A percentile compares a stretch with the other conserved stretches of the same genome.
Conservation (phyloP, 2,113 vertebrate genomes). For the Hyperoodon ampullatus region DNA sequence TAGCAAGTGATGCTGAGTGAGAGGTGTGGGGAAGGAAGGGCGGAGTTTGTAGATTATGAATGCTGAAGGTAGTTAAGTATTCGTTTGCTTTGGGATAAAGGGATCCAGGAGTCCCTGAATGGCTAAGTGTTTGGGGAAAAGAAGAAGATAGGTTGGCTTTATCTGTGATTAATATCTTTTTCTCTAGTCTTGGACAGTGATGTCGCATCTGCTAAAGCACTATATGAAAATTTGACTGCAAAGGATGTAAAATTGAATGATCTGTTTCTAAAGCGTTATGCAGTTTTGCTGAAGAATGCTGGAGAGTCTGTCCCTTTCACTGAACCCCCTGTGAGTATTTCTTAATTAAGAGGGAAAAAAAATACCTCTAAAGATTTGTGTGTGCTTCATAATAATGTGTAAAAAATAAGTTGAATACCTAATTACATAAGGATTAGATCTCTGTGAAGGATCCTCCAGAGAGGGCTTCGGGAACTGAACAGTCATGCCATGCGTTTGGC, state of each 20-base stretch:
- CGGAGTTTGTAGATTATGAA: not conserved
- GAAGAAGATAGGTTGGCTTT: not conserved
- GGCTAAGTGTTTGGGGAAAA: not conserved
- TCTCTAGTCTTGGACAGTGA: slow-evolving; percentile 88
- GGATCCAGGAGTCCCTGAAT: not conserved
- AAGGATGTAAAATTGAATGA: slow-evolving; percentile 86
- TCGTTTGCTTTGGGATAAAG: not conserved
- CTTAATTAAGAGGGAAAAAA: slow-evolving; percentile 70
- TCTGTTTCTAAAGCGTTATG: slow-evolving; percentile 92
- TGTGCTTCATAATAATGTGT: slow-evolving; percentile 25
- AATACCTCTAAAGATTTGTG: slow-evolving; percentile 60
- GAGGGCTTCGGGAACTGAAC: slow-evolving; percentile 56
- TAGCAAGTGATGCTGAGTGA: not conserved
- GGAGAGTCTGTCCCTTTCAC: slow-evolving; percentile 91
- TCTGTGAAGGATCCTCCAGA: slow-evolving; percentile 68
- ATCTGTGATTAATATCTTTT: not conserved
- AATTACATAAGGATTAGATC: slow-evolving; percentile 78
- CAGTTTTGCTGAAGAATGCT: slow-evolving; percentile 87
- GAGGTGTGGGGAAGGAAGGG: not conserved
- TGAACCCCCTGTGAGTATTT: slow-evolving; percentile 94
- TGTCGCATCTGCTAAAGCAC: slow-evolving; percentile 87
- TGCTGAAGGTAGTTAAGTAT: not conserved
- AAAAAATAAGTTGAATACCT: slow-evolving; percentile 65
- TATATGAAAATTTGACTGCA: slow-evolving; percentile 86
- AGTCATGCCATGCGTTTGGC: slow-evolving; percentile 58